These are phyloP conservation scores for Hyperoplus lanceolatus DNA, from an alignment of 2,797 vertebrate genomes.

Conservation along the genomic window DNA sequence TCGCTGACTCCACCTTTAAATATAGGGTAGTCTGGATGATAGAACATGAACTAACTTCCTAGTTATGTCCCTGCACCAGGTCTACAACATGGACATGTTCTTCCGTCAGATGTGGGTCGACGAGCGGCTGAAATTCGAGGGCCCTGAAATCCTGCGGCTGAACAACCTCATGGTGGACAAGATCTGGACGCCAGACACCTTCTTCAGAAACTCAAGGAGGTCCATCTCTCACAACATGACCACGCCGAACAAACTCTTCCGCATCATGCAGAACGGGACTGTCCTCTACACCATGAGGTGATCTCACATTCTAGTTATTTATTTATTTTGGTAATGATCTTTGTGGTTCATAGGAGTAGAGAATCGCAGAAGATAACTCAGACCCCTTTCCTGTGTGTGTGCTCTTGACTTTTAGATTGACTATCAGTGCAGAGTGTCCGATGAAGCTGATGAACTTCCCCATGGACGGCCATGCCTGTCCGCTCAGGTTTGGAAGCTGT, in stretches of 20 bases:
- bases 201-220: conserved; percentile 87
- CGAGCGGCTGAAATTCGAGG: conserved; percentile 85
- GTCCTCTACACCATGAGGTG: conserved; percentile 91
- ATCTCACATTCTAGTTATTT: neutral
- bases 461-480: conserved; percentile 88
- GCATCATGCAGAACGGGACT: conserved; percentile 89
- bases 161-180: conserved; percentile 89
- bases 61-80: conserved; percentile 58
- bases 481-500: conserved; percentile 90
- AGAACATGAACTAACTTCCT: neutral
- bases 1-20: neutral
- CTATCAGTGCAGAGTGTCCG: conserved; percentile 86
- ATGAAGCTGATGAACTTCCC: conserved; percentile 87
- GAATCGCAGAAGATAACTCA: neutral
- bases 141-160: conserved; percentile 86
- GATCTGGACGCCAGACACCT: conserved; percentile 89
- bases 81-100: conserved; percentile 88
- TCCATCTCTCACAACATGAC: conserved; percentile 88
- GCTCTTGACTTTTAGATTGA: conserved; percentile 77
- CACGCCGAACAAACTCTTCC: conserved; percentile 88
- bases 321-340: neutral
- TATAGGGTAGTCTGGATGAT: neutral
- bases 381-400: conserved; percentile 8
- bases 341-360: neutral
- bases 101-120: conserved; percentile 90